Conservation (phyloP, 2,888 invertebrate species). For the Eudemis profundana region DNA sequence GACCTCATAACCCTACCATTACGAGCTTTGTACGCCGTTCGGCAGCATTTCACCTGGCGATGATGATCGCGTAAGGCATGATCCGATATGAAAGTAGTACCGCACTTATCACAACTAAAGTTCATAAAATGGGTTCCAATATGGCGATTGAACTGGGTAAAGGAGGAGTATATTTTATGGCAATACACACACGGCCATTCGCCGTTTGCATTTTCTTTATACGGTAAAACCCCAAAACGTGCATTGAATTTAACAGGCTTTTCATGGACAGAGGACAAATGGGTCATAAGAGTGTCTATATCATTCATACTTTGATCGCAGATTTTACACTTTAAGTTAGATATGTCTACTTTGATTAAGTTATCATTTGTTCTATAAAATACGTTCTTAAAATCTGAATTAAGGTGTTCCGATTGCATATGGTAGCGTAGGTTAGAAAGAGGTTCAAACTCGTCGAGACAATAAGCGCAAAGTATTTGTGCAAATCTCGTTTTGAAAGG, state of each 20-base stretch:
- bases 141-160: slow-evolving; percentile 73
- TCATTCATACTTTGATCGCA: slow-evolving; percentile 67
- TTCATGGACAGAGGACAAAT: slow-evolving; percentile 69
- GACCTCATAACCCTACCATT: slow-evolving; percentile 72
- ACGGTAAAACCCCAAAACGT: slow-evolving; percentile 75
- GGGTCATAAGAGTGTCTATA: slow-evolving; percentile 71
- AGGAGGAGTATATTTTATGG: slow-evolving; percentile 65
- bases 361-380: slow-evolving; percentile 78
- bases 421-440: slow-evolving; percentile 68
- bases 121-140: slow-evolving; percentile 76
- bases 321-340: slow-evolving; percentile 73
- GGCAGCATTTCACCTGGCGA: slow-evolving; percentile 75
- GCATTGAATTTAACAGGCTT: slow-evolving; percentile 75
- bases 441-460: slow-evolving; percentile 70
- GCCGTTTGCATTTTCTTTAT: slow-evolving; percentile 66
- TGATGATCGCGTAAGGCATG: slow-evolving; percentile 74
- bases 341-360: slow-evolving; percentile 77
- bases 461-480: slow-evolving; percentile 77
- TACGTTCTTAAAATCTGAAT: slow-evolving; percentile 73
- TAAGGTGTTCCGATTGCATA: slow-evolving; percentile 68
- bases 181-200: slow-evolving; percentile 75
- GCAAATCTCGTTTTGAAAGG: slow-evolving; percentile 79
- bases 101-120: slow-evolving; percentile 76
- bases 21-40: slow-evolving; percentile 73
- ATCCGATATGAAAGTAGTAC: slow-evolving; percentile 74